Base-by-base conservation (phyloP, 2,888 invertebrate genomes). In the Sminthurinus aureus region DNA sequence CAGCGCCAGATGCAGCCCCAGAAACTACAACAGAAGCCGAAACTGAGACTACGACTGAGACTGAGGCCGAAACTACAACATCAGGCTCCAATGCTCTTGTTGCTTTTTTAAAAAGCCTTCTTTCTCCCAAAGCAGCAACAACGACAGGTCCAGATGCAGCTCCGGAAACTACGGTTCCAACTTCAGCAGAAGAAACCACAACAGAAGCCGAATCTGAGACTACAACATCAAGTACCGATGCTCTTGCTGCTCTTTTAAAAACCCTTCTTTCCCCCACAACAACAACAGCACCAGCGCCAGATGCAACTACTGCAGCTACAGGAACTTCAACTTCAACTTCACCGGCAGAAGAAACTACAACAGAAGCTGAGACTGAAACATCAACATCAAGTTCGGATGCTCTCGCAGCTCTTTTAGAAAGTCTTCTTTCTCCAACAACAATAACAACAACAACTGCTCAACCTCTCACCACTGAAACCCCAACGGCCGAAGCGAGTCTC, bases 341-440 rank as follows among this genome's bases (percentile, higher is more conserved):
- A 22, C 4, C 71, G 6, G 24, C 9, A 26, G 24, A 71, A 11
- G 8, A 22, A 24, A 71, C 22, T 26, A 67, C 15, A n/a, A 67
- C 67, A 67, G 22, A n/a, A 18, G 22, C 67, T n/a, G 67, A n/a
- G 20, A n/a, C 67, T 67, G 67, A 67, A 67, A 71, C 71, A 26
- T 9, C 71, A 8, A 58, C 58, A 15, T 58, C 58, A 13, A 58
- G 9, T 2, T 58, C 58, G 1, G 58, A 58, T 58, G 58, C 58
- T 2, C 58, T 58, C 13, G 18, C 13, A 58, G 58, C 18, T 18
- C 18, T 58, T 13, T 11, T 58, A 58, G 58, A 58, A 58, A 9
- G 4, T 9, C 18, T 58, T 15, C 58, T 58, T 15, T 58, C 58
- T 58, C 15, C 15, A 18, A 26, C 24, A 26, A 24, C 22, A 24